Conservation (phyloP, 2,797 vertebrate genomes). For the Rhodeus uyekii region DNA sequence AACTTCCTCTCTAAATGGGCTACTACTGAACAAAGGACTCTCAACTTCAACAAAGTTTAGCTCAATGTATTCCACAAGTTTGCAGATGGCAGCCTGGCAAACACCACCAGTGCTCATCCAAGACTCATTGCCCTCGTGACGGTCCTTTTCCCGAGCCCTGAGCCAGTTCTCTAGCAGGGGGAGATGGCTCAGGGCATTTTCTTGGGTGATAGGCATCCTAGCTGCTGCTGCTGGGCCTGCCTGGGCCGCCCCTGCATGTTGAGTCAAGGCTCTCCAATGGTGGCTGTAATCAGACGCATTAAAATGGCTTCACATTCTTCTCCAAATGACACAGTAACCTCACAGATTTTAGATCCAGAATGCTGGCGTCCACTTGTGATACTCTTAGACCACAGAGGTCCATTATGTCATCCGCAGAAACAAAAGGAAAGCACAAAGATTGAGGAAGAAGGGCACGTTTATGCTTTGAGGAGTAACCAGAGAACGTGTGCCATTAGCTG, state of each 20-base stretch:
- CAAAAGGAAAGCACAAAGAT: conserved; percentile 3
- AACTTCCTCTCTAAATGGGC: conserved; percentile 56
- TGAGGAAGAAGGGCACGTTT: conserved; percentile 27
- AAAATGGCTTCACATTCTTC: conserved; percentile 54
- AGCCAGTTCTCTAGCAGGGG: conserved; percentile 88
- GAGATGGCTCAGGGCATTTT: conserved; percentile 89
- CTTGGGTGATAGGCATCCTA: conserved; percentile 95
- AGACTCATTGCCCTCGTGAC: conserved; percentile 63
- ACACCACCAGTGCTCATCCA: conserved; percentile 67
- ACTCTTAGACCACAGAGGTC: conserved; percentile 24
- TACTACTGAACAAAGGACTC: conserved; percentile 21
- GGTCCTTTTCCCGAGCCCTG: conserved; percentile 68
- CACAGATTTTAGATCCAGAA: conserved; percentile 40
- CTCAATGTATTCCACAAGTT: conserved; percentile 92
- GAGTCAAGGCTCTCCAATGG: conserved; percentile 50
- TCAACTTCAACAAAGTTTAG: conserved; percentile 86
- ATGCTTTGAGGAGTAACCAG: conserved; percentile 46
- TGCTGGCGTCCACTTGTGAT: conserved; percentile 18
- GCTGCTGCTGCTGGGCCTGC: conserved; percentile 54
- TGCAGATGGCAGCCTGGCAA: conserved; percentile 87
- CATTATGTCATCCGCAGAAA: conserved; percentile 63
- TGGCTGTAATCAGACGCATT: conserved; percentile 32
- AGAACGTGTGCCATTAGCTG: conserved; percentile 55
- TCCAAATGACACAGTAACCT: conserved; percentile 2
- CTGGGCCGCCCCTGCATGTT: conserved; percentile 73